These are phyloP conservation scores for Apocheima hispidaria DNA, from an alignment of 2,888 invertebrate species.

Conservation along the genomic window DNA sequence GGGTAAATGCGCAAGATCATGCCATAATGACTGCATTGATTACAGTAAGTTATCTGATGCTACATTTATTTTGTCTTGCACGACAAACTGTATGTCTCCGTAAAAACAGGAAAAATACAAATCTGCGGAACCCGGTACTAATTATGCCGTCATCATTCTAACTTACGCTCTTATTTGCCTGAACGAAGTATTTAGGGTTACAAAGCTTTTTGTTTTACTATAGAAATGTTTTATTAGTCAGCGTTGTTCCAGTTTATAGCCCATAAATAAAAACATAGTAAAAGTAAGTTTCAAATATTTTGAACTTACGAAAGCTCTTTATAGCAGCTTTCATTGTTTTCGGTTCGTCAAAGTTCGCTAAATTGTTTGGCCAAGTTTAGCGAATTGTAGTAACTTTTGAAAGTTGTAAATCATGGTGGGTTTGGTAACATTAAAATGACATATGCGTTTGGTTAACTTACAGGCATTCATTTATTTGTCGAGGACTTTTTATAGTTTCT, in stretches of 20 bases:
- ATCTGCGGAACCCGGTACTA: background rate
- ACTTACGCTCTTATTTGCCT: slow-evolving; percentile 26
- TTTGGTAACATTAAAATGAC: slow-evolving; percentile 5
- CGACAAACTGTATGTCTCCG: too few species aligned
- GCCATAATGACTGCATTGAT: too few species aligned
- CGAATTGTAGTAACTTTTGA: slow-evolving; percentile 6
- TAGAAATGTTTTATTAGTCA: slow-evolving; percentile 43
- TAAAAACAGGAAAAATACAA: too few species aligned
- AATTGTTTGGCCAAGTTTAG: slow-evolving; percentile 10
- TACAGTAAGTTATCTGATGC: too few species aligned
- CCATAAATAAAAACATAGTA: slow-evolving; percentile 10
- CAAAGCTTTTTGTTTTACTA: slow-evolving; percentile 28
- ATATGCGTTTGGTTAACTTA: background rate
- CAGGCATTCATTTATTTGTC: background rate
- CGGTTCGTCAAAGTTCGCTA: slow-evolving; percentile 7
- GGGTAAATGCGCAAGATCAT: too few species aligned
- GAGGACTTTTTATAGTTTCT: background rate
- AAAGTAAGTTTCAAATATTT: slow-evolving; percentile 23
- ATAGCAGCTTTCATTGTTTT: slow-evolving; percentile 20
- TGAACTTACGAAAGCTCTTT: slow-evolving; percentile 9
- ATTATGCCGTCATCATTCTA: background rate
- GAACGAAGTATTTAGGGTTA: background rate
- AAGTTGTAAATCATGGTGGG: slow-evolving; percentile 9
- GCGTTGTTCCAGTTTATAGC: slow-evolving; percentile 24
- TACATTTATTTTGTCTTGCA: too few species aligned